Conservation (phyloP, 2,797 vertebrate genomes). For the Lacerta bilineata region DNA sequence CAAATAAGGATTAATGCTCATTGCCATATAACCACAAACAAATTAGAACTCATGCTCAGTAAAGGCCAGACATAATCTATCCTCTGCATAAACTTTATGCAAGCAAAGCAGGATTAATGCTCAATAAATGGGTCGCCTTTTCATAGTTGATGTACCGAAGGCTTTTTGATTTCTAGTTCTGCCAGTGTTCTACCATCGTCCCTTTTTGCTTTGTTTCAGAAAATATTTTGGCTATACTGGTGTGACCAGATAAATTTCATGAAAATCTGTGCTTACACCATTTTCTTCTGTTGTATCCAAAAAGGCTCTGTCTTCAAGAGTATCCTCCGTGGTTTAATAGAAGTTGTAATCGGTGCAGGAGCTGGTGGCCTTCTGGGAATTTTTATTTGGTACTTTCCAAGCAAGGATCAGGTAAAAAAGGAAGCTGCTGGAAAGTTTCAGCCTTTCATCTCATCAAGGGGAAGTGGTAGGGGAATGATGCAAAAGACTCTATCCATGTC, state of each 20-base stretch:
- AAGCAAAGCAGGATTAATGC: too few species aligned
- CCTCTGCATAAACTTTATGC: too few species aligned
- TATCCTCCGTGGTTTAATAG: slow-evolving; percentile 88
- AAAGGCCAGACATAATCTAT: too few species aligned
- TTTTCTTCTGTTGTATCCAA: slow-evolving; percentile 46
- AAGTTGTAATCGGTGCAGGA: slow-evolving; percentile 87
- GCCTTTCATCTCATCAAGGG: slow-evolving; percentile 7
- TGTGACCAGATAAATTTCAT: not conserved
- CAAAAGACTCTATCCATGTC: not conserved
- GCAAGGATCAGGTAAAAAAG: slow-evolving; percentile 87
- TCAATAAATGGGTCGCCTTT: not conserved
- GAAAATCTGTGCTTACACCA: slow-evolving; percentile 8
- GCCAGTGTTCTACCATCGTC: not conserved
- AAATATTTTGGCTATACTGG: not conserved
- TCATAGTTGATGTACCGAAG: too few species aligned
- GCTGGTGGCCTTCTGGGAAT: slow-evolving; percentile 86
- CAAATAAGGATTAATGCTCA: too few species aligned
- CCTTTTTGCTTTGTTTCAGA: not conserved
- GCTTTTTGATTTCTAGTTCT: not conserved
- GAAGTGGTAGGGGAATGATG: not conserved
- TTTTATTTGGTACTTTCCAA: slow-evolving; percentile 89
- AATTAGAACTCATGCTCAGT: too few species aligned
- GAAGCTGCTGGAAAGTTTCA: not conserved
- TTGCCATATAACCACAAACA: too few species aligned
- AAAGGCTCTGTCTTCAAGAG: slow-evolving; percentile 89